Base-by-base conservation (phyloP, 2,888 invertebrate genomes). In the Fabriciana adippe region DNA sequence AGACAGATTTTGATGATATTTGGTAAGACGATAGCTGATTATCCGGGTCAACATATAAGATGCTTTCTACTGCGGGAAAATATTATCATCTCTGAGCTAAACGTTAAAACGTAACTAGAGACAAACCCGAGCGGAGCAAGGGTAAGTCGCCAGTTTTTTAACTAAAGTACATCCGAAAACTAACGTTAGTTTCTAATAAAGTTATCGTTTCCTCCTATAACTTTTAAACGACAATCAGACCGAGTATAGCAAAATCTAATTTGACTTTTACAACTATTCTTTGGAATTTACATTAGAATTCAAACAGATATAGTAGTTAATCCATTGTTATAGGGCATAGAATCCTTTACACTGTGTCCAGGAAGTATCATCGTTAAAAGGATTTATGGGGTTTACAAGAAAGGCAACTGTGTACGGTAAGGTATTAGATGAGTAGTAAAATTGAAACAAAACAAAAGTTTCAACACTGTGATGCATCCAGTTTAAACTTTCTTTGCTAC, bases 391-490 rank as follows among this genome's bases (percentile, higher is more conserved):
- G 50, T 26, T 50, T 51, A 18, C 62, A 57, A 53, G 47, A 67
- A 64, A 64, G 63, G 53, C 50, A 64, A 48, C 41, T 55, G 56
- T 56, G 13, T 64, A 64, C 60, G 51, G 54, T 50, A 56, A 55
- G 26, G 21, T 66, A 66, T 68, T 68, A 66, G 26, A 66, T 14
- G 21, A 6, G 55, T 41, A 51, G 63, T 64, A 57, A 68, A 63
- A 48, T 48, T 65, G 41, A 15, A 51, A 14, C 18, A n/a, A 68
- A 61, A 71, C 68, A 71, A 64, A 66, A 53, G 63, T 70, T 64
- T 41, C 60, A 18, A 66, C 54, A 66, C 51, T 13, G 26, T 13
- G 1, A 26, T 8, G 11, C n/a, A 8, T 35, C 35, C 8, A 8
- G 35, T 35, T 8, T 2, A 35, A 35, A 11, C 35, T 35, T 2